A percentile compares a stretch with the other conserved stretches of the same genome.
Evolutionary conservation across 2,888 invertebrate genomes (phyloP).

Genomic region (Crematogaster levior): DNA sequence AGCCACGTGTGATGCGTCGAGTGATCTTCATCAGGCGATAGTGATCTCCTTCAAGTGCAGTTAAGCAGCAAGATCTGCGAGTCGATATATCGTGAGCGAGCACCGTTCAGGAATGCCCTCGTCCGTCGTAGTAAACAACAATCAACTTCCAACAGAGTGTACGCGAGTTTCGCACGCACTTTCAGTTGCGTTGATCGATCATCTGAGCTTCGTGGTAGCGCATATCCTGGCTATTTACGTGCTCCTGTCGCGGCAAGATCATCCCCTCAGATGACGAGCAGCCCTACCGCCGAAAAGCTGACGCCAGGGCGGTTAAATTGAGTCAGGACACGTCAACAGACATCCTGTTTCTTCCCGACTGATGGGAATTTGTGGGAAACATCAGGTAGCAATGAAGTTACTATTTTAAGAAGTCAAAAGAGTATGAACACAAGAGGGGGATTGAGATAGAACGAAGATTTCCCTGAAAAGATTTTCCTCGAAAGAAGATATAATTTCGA

Average conservation of each 20-base stretch:
- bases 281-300: slow-evolving; percentile 80
- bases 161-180: slow-evolving; percentile 54
- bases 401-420: background rate
- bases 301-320: slow-evolving; percentile 78
- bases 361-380: background rate
- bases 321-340: slow-evolving; percentile 62
- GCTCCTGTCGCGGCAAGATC: slow-evolving; percentile 77
- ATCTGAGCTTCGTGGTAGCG: slow-evolving; percentile 37
- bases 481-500: background rate
- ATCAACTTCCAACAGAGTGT: slow-evolving; percentile 58
- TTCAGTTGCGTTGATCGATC: slow-evolving; percentile 41
- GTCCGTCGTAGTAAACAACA: slow-evolving; percentile 62
- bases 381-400: background rate
- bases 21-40: slow-evolving; percentile 12
- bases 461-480: too few relatives aligned
- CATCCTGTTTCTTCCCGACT: background rate
- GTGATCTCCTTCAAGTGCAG: slow-evolving; percentile 13
- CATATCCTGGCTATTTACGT: slow-evolving; percentile 65
- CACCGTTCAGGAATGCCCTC: slow-evolving; percentile 77
- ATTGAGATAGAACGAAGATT: background rate
- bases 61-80: slow-evolving; percentile 10
- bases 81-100: slow-evolving; percentile 30
- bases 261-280: slow-evolving; percentile 82
- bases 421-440: too few relatives aligned
- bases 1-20: slow-evolving; percentile 29